Conservation (phyloP, 2,113 vertebrate species). For the Bolborhynchus lineola region DNA sequence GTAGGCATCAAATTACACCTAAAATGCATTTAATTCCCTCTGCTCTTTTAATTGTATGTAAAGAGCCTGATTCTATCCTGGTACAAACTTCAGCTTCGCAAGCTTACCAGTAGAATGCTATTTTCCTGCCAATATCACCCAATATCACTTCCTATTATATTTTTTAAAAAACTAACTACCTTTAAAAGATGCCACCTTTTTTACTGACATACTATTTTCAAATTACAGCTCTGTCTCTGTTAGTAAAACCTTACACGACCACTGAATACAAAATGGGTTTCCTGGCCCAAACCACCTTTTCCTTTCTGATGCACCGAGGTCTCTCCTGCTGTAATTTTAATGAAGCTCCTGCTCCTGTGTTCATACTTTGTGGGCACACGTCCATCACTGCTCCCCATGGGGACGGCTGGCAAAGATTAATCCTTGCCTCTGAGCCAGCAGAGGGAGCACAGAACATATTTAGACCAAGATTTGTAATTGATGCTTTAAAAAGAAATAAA, state of each 20-base stretch:
- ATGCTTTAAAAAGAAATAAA: background rate
- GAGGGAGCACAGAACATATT: constrained; percentile 38
- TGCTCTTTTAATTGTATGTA: constrained; percentile 5
- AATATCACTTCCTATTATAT: background rate
- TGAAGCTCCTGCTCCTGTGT: background rate
- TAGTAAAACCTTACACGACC: background rate
- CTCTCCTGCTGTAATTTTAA: constrained; percentile 24
- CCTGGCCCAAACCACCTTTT: constrained; percentile 14
- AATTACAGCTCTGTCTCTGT: constrained; percentile 19
- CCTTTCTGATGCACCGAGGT: background rate
- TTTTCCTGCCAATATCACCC: background rate
- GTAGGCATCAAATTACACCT: constrained; percentile 55
- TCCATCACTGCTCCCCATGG: background rate
- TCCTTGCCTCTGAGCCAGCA: background rate
- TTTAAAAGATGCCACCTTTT: constrained; percentile 19
- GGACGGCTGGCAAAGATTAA: background rate
- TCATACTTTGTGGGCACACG: background rate
- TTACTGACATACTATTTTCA: constrained; percentile 22
- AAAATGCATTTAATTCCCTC: constrained; percentile 52
- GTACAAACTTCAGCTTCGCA: constrained; percentile 8
- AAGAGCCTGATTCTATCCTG: background rate
- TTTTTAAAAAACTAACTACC: background rate
- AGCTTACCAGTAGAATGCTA: constrained; percentile 5
- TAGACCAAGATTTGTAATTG: background rate
- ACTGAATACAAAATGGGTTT: constrained; percentile 10